Conservation (phyloP, 2,113 vertebrate genomes). For the Calyptomena viridis region DNA sequence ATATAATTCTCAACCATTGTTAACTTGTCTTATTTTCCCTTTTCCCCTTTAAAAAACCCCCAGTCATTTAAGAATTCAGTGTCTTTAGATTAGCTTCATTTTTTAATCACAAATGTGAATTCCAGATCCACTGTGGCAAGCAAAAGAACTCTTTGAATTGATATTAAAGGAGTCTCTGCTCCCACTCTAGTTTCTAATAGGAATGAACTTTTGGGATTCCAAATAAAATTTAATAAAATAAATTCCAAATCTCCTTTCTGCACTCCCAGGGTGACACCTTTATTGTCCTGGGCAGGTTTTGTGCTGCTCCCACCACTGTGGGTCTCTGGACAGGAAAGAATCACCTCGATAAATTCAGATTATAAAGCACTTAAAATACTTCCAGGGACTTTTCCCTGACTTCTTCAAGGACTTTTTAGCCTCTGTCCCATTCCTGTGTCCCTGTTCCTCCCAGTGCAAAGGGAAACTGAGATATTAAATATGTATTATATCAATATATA, state of each 20-base stretch:
- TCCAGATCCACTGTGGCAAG: neutral
- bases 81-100: neutral
- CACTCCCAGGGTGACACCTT: accelerated
- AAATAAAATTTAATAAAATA: no score
- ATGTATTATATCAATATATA: no score
- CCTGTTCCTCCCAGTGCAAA: neutral
- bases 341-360: neutral
- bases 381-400: neutral
- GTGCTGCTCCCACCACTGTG: neutral
- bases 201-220: neutral
- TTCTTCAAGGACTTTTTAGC: neutral
- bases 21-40: neutral
- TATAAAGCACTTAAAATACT: neutral
- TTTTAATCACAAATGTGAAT: neutral
- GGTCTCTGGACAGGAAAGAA: neutral
- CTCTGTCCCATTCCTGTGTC: neutral
- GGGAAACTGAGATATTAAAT: neutral
- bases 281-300: neutral
- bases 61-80: neutral
- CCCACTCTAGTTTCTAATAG: neutral
- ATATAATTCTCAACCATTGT: neutral
- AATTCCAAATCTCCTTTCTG: neutral
- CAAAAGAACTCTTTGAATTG: neutral
- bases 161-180: neutral
- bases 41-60: neutral